Conservation (phyloP, 1,140 invertebrate species). For the Trichonephila inaurata region DNA sequence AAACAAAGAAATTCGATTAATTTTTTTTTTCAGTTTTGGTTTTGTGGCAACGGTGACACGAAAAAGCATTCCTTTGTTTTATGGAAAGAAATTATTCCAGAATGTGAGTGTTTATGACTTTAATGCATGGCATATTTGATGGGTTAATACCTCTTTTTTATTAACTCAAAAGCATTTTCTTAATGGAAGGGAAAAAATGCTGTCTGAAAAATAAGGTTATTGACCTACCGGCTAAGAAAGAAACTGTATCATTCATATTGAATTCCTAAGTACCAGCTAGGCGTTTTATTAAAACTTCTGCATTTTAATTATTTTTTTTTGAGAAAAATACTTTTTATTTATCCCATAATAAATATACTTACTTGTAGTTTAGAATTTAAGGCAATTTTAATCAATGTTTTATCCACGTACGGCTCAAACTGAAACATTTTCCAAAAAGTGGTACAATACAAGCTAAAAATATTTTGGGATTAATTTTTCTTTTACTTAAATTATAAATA, state of each 20-base stretch:
- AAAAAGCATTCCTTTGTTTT: background rate
- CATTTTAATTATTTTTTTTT: no score
- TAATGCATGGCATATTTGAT: background rate
- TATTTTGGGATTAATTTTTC: no score
- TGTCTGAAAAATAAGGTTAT: background rate
- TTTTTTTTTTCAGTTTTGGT: background rate
- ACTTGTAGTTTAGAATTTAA: no score
- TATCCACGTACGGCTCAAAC: no score
- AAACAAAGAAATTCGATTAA: background rate
- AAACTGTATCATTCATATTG: background rate
- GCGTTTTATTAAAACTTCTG: no score
- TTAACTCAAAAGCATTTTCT: background rate
- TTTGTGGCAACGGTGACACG: background rate
- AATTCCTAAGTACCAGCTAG: no score
- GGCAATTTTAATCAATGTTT: no score
- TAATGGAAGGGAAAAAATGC: background rate
- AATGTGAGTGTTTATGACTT: background rate
- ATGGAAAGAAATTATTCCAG: background rate
- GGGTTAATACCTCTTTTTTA: background rate
- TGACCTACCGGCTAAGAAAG: background rate
- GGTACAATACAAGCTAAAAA: no score
- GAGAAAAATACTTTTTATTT: no score
- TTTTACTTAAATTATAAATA: no score
- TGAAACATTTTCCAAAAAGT: no score
- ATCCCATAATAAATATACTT: no score